phyloP scores from a whole-genome alignment of 2,888 invertebrate genomes.

The Cetonia aurata region DNA sequence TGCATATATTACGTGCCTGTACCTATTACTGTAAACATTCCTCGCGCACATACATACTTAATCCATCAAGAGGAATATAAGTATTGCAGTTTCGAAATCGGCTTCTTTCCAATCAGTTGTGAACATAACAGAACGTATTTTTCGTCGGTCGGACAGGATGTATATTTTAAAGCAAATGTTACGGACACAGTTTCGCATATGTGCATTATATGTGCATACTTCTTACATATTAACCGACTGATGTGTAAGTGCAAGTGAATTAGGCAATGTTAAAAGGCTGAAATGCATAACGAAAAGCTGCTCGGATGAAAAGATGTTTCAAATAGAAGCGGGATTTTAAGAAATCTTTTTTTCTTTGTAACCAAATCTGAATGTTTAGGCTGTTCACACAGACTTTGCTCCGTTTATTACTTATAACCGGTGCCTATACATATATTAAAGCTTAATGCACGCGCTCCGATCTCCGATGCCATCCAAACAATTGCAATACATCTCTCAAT shows the following conservation, averaged over 20 bases:
- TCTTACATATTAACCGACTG: background rate
- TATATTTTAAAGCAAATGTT: conserved; percentile 40
- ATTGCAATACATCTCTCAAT: conserved; percentile 40
- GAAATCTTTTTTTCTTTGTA: too few species aligned
- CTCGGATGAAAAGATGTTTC: too few species aligned
- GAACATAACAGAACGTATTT: conserved; percentile 3
- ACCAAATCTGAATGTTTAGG: too few species aligned
- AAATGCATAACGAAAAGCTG: too few species aligned
- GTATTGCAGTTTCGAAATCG: conserved; percentile 13
- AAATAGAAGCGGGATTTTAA: too few species aligned
- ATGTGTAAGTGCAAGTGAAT: conserved; percentile 16
- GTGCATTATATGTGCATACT: background rate
- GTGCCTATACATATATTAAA: background rate
- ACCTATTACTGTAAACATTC: too few species aligned
- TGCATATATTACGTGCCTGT: too few species aligned
- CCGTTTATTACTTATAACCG: background rate
- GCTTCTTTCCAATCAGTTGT: background rate
- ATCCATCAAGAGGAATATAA: conserved; percentile 13
- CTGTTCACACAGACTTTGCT: too few species aligned
- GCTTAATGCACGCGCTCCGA: background rate
- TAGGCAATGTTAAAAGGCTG: background rate
- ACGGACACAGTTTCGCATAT: conserved; percentile 24
- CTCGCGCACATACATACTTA: background rate
- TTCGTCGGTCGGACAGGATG: conserved; percentile 30
- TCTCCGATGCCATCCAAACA: background rate